phyloP scores from a whole-genome alignment of 2,888 invertebrate species.

The Villa cingulata region DNA sequence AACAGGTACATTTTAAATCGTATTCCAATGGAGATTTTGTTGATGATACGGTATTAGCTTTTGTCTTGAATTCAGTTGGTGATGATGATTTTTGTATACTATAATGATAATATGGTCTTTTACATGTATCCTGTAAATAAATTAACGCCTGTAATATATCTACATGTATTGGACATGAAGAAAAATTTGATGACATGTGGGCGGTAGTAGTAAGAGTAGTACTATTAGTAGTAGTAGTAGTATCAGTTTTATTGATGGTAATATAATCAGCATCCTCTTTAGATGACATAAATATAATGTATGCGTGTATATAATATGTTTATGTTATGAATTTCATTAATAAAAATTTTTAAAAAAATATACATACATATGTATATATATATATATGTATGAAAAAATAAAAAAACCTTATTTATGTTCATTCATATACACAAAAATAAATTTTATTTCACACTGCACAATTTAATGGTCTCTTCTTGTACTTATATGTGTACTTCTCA shows the following conservation, averaged over 20 bases:
- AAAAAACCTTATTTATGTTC: too few relatives aligned
- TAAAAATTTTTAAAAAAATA: too few relatives aligned
- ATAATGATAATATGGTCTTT: not conserved
- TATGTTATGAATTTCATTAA: too few relatives aligned
- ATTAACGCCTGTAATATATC: conserved; percentile 17
- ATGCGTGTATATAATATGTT: not conserved
- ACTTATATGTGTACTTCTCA: too few relatives aligned
- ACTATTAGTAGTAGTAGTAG: too few relatives aligned
- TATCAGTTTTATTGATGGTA: too few relatives aligned
- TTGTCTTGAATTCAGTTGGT: too few relatives aligned
- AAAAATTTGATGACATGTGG: conserved; percentile 7
- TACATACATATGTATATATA: not conserved
- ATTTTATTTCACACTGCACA: too few relatives aligned
- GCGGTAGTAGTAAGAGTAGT: not conserved
- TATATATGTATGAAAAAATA: not conserved
- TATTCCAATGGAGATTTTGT: not conserved
- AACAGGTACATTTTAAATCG: conserved; percentile 14
- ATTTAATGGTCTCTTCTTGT: too few relatives aligned
- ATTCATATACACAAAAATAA: too few relatives aligned
- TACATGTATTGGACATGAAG: conserved; percentile 16
- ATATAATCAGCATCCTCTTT: conserved; percentile 5
- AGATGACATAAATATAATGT: conserved; percentile 11
- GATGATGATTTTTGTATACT: not conserved
- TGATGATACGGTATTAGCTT: not conserved
- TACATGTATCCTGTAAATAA: conserved; percentile 16